Conservation (phyloP, 2,113 vertebrate genomes). For the Scomber japonicus region DNA sequence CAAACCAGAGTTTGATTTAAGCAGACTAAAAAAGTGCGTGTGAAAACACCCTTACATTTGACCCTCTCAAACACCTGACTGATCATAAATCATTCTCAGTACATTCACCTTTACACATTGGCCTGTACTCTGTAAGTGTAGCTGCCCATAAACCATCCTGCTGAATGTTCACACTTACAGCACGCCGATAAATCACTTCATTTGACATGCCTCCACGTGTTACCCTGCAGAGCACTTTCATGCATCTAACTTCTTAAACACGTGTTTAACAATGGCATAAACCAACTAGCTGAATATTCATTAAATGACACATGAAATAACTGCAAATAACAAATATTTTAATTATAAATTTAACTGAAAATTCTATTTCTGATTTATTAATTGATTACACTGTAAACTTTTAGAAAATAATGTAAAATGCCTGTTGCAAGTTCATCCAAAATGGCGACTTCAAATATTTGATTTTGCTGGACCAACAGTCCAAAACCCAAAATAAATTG, state of each 20-base stretch:
- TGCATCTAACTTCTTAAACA: neutral
- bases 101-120: conserved; percentile 57
- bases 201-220: conserved; percentile 46
- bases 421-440: too few relatives aligned
- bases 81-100: conserved; percentile 57
- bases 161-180: conserved; percentile 43
- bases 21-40: too few relatives aligned
- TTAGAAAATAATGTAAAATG: too few relatives aligned
- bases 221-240: conserved; percentile 45
- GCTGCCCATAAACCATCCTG: conserved; percentile 74
- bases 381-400: too few relatives aligned
- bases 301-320: neutral
- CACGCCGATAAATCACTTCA: conserved; percentile 63
- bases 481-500: too few relatives aligned
- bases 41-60: conserved; percentile 19
- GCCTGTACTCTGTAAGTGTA: conserved; percentile 61
- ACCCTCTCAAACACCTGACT: conserved; percentile 51
- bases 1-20: too few relatives aligned
- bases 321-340: neutral
- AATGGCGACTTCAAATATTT: too few relatives aligned
- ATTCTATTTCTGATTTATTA: too few relatives aligned
- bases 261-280: neutral
- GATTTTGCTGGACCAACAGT: neutral
- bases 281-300: conserved; percentile 4
- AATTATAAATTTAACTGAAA: neutral